A percentile compares a stretch with the other conserved stretches of the same genome.
Conservation (phyloP, 2,797 vertebrate species). For the Dryobates pubescens region DNA sequence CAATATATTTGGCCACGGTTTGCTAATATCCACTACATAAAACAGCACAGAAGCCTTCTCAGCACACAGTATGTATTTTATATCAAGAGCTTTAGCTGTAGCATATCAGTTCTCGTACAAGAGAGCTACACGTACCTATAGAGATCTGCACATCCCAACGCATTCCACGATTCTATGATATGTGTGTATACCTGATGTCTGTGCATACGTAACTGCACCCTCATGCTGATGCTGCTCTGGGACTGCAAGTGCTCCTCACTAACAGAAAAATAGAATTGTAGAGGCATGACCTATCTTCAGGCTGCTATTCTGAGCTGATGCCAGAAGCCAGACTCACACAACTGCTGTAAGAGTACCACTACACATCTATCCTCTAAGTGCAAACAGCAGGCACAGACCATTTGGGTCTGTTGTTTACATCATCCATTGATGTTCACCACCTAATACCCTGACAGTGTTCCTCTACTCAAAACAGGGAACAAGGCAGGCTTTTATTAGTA, state of each 20-base stretch:
- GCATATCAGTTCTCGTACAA: not conserved
- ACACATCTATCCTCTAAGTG: not conserved
- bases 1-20: not conserved
- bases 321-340: not conserved
- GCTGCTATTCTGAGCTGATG: not conserved
- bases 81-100: not conserved
- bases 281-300: not conserved
- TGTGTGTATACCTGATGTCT: not conserved
- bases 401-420: not conserved
- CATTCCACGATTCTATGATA: too few species aligned
- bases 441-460: not conserved
- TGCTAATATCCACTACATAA: not conserved
- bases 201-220: fast-evolving
- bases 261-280: not conserved
- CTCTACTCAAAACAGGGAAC: not conserved
- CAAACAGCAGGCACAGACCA: not conserved
- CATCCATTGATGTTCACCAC: not conserved
- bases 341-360: not conserved
- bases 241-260: not conserved
- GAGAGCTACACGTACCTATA: fast-evolving
- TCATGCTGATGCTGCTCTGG: not conserved
- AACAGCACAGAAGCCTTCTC: not conserved
- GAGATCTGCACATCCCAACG: not conserved
- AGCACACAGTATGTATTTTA: not conserved
- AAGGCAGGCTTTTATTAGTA: not conserved